A percentile compares a stretch with the other conserved stretches of the same genome.
These are phyloP conservation scores for Oxycera nigricornis DNA, from an alignment of 2,888 invertebrate genomes.

Conservation along the genomic window DNA sequence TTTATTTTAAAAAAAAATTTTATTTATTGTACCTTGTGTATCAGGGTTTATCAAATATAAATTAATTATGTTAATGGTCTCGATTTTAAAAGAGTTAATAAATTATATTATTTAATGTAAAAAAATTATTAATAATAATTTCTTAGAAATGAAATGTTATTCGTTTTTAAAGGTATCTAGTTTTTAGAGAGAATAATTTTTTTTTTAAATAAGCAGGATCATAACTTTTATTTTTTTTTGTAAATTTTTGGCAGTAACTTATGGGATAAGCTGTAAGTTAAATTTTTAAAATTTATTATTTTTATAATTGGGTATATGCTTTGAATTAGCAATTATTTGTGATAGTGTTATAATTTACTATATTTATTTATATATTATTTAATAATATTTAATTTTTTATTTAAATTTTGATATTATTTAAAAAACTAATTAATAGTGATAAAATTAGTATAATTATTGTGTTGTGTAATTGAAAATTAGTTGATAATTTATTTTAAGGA, in stretches of 20 bases:
- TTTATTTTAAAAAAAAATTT: constrained; percentile 52
- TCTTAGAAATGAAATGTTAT: constrained; percentile 71
- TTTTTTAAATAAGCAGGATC: constrained; percentile 57
- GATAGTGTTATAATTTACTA: constrained; percentile 64
- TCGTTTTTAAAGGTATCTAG: constrained; percentile 73
- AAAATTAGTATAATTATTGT: constrained; percentile 68
- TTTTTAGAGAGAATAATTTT: constrained; percentile 71
- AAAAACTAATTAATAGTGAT: constrained; percentile 65
- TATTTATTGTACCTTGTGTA: constrained; percentile 2
- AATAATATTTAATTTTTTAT: no score
- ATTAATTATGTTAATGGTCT: constrained; percentile 60
- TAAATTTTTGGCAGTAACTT: constrained; percentile 63
- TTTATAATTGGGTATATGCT: constrained; percentile 64
- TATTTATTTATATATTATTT: no score
- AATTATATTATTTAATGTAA: constrained; percentile 67
- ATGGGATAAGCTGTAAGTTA: constrained; percentile 69
- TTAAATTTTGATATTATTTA: constrained; percentile 57
- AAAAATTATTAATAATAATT: constrained; percentile 69
- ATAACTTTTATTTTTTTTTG: constrained; percentile 54
- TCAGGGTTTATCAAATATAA: constrained; percentile 51
- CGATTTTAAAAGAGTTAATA: constrained; percentile 71
- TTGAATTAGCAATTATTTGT: constrained; percentile 67
- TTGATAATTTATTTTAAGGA: constrained; percentile 65
- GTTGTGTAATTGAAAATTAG: constrained; percentile 61
- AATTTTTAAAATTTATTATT: constrained; percentile 63